A percentile compares a stretch with the other conserved stretches of the same genome.
Evolutionary conservation across 2,113 vertebrate species (phyloP).

Genomic region (Heloderma charlesbogerti): DNA sequence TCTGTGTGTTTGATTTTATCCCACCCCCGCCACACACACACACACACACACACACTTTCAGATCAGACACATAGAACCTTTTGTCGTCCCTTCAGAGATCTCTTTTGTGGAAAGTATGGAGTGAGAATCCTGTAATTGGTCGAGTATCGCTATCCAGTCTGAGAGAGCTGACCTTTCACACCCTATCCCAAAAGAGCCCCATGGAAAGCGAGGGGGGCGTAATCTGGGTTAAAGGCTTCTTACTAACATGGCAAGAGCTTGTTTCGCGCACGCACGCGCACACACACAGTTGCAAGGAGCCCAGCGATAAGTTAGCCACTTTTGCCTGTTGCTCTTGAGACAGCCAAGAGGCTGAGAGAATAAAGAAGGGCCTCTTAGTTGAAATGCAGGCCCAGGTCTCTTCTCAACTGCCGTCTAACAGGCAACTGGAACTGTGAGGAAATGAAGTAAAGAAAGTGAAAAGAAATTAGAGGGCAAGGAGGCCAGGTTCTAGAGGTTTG

Average conservation of each 20-base stretch:
- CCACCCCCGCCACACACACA: not conserved
- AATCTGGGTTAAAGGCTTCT: constrained; percentile 95
- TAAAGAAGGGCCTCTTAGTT: constrained; percentile 67
- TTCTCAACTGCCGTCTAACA: constrained; percentile 47
- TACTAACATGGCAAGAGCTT: constrained; percentile 87
- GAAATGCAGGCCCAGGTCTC: constrained; percentile 64
- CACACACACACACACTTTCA: not conserved
- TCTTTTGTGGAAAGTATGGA: constrained; percentile 82
- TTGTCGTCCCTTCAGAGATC: constrained; percentile 78
- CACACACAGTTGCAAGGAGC: constrained; percentile 82
- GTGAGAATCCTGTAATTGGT: constrained; percentile 84
- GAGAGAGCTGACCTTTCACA: constrained; percentile 91
- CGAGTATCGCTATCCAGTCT: constrained; percentile 89
- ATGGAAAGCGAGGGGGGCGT: constrained; percentile 85
- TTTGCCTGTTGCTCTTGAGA: constrained; percentile 84
- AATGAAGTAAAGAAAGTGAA: constrained; percentile 65
- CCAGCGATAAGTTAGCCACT: constrained; percentile 81
- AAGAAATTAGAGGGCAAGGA: constrained; percentile 59
- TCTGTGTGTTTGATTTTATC: constrained; percentile 54
- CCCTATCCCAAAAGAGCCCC: constrained; percentile 86
- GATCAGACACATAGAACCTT: constrained; percentile 80
- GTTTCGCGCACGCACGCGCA: constrained; percentile 80
- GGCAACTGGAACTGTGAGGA: constrained; percentile 69
- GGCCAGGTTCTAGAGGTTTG: constrained; percentile 53
- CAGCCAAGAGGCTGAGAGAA: constrained; percentile 79